phyloP scores from a whole-genome alignment of 1,140 invertebrate species.

The Ceratina calcarata region DNA sequence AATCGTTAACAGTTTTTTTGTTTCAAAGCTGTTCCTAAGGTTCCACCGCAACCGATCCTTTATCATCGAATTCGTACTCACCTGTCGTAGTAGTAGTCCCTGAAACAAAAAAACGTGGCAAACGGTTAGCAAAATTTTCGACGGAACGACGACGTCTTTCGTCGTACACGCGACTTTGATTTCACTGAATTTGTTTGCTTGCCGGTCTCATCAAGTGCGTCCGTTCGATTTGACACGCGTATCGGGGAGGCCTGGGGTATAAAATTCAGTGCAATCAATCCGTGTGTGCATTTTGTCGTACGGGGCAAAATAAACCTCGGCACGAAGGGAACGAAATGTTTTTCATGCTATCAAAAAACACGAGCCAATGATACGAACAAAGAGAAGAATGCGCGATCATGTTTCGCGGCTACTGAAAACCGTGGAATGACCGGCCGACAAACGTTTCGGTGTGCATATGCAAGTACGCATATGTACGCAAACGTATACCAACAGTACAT shows the following conservation, averaged over 20 bases:
- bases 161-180: not conserved
- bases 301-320: constrained; percentile 28
- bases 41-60: no score
- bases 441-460: not conserved
- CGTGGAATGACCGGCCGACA: not conserved
- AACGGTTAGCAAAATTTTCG: not conserved
- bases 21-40: no score
- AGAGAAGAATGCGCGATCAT: not conserved
- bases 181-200: not conserved
- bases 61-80: constrained; percentile 54
- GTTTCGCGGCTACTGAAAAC: constrained; percentile 16
- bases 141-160: no score
- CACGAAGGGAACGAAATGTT: not conserved
- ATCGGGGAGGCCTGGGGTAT: not conserved
- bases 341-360: constrained; percentile 20
- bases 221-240: not conserved
- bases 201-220: not conserved
- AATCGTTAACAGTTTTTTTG: not conserved
- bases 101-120: constrained; percentile 65
- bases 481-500: no score
- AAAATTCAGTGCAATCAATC: constrained; percentile 9
- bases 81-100: constrained; percentile 77
- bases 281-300: not conserved
- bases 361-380: not conserved
- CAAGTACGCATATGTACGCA: no score